Conservation (phyloP, 2,113 vertebrate species). For the Marmota flaviventris region DNA sequence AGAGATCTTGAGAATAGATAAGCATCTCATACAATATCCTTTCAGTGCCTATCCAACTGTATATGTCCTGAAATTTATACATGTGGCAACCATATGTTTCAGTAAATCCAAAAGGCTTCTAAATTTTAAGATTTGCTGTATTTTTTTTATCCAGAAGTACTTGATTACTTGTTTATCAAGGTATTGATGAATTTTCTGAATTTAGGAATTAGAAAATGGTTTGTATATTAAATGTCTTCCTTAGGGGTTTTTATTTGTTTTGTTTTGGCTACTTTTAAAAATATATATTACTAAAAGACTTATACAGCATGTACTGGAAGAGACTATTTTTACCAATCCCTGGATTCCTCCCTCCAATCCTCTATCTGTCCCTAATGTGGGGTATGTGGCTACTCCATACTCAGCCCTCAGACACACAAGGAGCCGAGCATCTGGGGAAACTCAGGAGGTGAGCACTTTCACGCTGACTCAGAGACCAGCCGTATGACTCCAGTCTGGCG, state of each 20-base stretch:
- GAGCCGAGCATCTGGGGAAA: slow-evolving; percentile 78
- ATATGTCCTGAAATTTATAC: slow-evolving; percentile 59
- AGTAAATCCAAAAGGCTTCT: slow-evolving; percentile 26
- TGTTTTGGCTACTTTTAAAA: neutral
- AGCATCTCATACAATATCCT: neutral
- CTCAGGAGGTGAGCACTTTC: slow-evolving; percentile 82
- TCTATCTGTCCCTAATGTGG: neutral
- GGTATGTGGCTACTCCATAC: neutral
- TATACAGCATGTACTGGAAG: neutral
- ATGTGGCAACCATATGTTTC: slow-evolving; percentile 62
- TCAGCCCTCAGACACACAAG: slow-evolving; percentile 67
- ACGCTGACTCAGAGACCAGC: slow-evolving; percentile 84
- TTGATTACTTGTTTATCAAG: neutral
- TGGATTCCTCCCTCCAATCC: neutral
- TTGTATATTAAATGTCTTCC: neutral
- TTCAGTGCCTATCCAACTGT: neutral
- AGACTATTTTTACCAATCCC: neutral
- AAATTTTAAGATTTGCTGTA: slow-evolving; percentile 18
- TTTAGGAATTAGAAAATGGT: neutral
- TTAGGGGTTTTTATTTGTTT: neutral
- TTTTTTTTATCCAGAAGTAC: slow-evolving; percentile 34
- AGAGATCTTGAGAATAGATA: neutral
- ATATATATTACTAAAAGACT: slow-evolving; percentile 10
- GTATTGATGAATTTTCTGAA: neutral
- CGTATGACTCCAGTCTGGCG: slow-evolving; percentile 83